These are phyloP conservation scores for Progne subis DNA, from an alignment of 2,113 vertebrate genomes.

Conservation along the genomic window DNA sequence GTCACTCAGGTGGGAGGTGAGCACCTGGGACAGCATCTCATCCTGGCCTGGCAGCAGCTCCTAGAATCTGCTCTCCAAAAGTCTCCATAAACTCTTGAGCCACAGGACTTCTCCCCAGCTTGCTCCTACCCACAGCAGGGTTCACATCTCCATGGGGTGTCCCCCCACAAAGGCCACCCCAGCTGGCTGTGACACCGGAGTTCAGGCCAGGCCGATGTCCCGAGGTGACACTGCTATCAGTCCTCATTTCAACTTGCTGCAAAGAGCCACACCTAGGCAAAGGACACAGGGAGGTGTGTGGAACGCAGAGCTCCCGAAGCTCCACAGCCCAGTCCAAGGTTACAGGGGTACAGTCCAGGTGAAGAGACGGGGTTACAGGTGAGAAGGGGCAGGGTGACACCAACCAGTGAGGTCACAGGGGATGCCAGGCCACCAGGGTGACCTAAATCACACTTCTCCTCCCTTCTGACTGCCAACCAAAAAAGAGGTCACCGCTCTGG, in stretches of 20 bases:
- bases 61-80: background rate
- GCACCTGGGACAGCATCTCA: background rate
- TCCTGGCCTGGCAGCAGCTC: background rate
- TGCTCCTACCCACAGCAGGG: background rate
- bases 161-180: accelerated
- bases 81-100: background rate
- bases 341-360: background rate
- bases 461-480: constrained; percentile 39
- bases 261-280: background rate
- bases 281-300: background rate
- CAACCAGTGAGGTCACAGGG: background rate
- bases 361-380: background rate
- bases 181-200: background rate
- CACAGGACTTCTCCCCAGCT: background rate
- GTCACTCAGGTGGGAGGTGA: background rate
- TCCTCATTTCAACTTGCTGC: background rate
- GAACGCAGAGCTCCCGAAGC: background rate
- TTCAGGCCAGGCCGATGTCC: background rate
- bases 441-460: constrained; percentile 58
- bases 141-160: accelerated
- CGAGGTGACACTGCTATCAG: background rate
- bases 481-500: constrained; percentile 33
- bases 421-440: background rate
- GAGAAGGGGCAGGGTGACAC: background rate
- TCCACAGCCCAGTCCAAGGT: accelerated